Evolutionary conservation across 2,113 vertebrate genomes (phyloP).

Genomic region (Melanerpes aurifrons): DNA sequence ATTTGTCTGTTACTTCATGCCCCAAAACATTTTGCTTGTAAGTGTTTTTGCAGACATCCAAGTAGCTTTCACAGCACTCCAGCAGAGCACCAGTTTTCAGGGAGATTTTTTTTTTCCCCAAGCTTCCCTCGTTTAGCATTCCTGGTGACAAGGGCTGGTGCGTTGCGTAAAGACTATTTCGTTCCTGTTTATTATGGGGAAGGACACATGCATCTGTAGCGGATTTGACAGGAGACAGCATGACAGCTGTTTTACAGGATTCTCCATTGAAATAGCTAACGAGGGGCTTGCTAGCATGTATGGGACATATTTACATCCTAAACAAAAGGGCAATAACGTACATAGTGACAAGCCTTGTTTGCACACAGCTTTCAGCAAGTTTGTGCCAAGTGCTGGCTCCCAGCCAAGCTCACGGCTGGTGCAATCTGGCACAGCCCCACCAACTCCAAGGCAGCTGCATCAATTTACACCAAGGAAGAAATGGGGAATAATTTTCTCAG

Average conservation of each 20-base stretch:
- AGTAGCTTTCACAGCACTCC: background rate
- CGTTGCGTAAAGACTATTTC: conserved; percentile 45
- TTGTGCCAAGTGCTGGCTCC: conserved; percentile 34
- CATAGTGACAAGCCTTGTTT: conserved; percentile 50
- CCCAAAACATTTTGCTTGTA: background rate
- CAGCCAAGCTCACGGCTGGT: background rate
- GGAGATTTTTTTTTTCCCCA: background rate
- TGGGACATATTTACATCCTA: conserved; percentile 53
- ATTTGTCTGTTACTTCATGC: background rate
- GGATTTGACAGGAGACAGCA: conserved; percentile 53
- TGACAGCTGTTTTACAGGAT: conserved; percentile 57
- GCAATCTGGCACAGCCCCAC: conserved; percentile 32
- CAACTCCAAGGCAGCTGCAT: conserved; percentile 7
- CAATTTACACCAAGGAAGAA: conserved; percentile 30
- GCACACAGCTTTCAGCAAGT: conserved; percentile 44
- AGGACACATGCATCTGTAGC: conserved; percentile 31
- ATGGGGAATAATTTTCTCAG: conserved; percentile 37
- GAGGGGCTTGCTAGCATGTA: conserved; percentile 24
- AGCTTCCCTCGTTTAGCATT: background rate
- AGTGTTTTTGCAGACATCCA: background rate
- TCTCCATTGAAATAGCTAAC: conserved; percentile 28
- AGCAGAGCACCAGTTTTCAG: background rate
- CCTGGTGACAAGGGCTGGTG: background rate
- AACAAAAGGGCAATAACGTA: conserved; percentile 61
- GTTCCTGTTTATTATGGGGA: conserved; percentile 59